A percentile compares a stretch with the other conserved stretches of the same genome.
Conservation (phyloP, 2,888 invertebrate genomes). For the Tiphia femorata region DNA sequence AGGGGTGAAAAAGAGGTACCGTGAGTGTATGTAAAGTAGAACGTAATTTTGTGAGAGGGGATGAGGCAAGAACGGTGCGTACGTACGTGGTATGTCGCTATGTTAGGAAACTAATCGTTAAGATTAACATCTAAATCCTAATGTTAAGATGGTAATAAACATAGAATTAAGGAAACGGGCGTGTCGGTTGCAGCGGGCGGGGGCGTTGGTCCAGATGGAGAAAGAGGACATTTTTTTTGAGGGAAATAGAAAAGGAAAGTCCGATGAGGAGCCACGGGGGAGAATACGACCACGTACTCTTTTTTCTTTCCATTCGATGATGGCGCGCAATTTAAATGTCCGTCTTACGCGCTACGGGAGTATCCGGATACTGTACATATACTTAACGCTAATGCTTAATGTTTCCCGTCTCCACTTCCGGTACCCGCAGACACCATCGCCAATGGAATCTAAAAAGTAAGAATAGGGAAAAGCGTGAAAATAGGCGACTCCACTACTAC, state of each 20-base stretch:
- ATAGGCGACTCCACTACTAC: no score
- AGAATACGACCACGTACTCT: no score
- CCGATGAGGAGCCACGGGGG: not conserved
- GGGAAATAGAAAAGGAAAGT: not conserved
- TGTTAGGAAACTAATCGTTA: slow-evolving; percentile 48
- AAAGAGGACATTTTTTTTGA: no score
- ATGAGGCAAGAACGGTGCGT: slow-evolving; percentile 30
- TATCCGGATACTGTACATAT: slow-evolving; percentile 38
- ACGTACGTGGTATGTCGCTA: slow-evolving; percentile 54
- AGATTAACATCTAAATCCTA: slow-evolving; percentile 52
- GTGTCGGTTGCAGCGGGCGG: slow-evolving; percentile 59
- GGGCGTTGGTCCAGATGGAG: slow-evolving; percentile 44
- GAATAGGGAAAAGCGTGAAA: slow-evolving; percentile 1
- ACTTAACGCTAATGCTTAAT: slow-evolving; percentile 54
- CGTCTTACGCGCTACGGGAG: not conserved
- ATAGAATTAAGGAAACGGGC: slow-evolving; percentile 50
- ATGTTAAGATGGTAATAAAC: slow-evolving; percentile 52
- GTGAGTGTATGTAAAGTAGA: slow-evolving; percentile 54
- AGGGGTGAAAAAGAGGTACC: slow-evolving; percentile 33
- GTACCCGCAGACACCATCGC: slow-evolving; percentile 52
- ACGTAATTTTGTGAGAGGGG: slow-evolving; percentile 42
- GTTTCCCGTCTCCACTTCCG: slow-evolving; percentile 31
- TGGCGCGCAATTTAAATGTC: not conserved
- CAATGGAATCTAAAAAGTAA: slow-evolving; percentile 14
- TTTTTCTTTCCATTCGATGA: not conserved